These are phyloP conservation scores for Philhelius pedissequus DNA, from an alignment of 2,888 invertebrate species.

Conservation along the genomic window DNA sequence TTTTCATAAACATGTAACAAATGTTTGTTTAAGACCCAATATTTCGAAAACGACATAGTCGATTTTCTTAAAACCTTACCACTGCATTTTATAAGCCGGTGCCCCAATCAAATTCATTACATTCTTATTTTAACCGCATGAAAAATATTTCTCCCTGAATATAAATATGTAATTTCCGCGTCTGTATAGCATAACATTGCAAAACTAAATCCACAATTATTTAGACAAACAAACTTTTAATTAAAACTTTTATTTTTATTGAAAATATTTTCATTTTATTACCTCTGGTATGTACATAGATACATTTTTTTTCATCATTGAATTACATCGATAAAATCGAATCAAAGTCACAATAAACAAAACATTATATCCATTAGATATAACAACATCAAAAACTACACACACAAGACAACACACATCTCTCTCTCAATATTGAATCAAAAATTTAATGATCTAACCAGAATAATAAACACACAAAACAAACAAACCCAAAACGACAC, in stretches of 20 bases:
- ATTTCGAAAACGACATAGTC: too few relatives aligned
- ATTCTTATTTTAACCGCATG: too few relatives aligned
- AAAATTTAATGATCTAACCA: constrained; percentile 62
- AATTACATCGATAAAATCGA: constrained; percentile 29
- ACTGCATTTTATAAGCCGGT: too few relatives aligned
- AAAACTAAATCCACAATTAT: too few relatives aligned
- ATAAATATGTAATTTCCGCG: too few relatives aligned
- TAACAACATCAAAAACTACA: constrained; percentile 28
- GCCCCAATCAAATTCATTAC: too few relatives aligned
- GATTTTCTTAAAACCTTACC: too few relatives aligned
- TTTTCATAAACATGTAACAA: too few relatives aligned
- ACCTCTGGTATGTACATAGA: background rate
- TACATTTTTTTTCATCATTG: constrained; percentile 13
- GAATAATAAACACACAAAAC: constrained; percentile 62
- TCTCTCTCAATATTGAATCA: constrained; percentile 60
- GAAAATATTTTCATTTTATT: background rate
- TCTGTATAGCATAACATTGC: too few relatives aligned
- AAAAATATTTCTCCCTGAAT: too few relatives aligned
- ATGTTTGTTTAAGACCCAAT: too few relatives aligned
- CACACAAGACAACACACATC: background rate
- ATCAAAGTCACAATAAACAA: constrained; percentile 17
- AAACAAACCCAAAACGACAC: constrained; percentile 31
- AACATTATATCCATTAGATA: background rate
- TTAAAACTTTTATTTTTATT: background rate
- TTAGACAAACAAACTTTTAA: background rate